These are phyloP conservation scores for Struthidea cinerea DNA, from an alignment of 2,113 vertebrate species.

Conservation along the genomic window DNA sequence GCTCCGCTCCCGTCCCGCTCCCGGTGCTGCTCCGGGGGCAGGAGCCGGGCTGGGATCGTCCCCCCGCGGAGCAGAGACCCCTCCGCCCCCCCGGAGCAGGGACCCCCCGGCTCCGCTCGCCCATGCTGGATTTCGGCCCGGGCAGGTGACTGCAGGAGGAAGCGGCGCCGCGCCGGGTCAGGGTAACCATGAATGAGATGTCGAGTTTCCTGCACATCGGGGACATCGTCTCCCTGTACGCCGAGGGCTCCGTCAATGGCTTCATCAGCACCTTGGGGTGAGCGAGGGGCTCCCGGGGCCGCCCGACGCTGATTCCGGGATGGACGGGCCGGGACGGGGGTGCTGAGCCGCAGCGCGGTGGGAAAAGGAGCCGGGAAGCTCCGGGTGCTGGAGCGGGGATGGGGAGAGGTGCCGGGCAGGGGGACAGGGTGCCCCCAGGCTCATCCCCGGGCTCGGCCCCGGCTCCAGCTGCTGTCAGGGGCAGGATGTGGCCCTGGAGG, in stretches of 20 bases:
- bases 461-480: not conserved
- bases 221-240: constrained; percentile 96
- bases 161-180: not conserved
- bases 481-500: not conserved
- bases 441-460: not conserved
- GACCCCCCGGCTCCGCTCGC: not conserved
- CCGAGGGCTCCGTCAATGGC: constrained; percentile 94
- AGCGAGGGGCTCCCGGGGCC: not conserved
- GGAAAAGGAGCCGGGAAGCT: not conserved
- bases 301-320: fast-evolving
- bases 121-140: constrained; percentile 20
- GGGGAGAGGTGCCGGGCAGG: not conserved
- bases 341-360: not conserved
- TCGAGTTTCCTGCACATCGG: constrained; percentile 97
- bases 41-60: not conserved
- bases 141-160: not conserved
- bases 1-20: not conserved
- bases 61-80: not conserved
- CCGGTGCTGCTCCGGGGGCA: not conserved
- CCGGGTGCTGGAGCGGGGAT: not conserved
- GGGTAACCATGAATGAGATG: constrained; percentile 86
- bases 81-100: not conserved
- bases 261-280: constrained; percentile 98
- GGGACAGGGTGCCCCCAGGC: not conserved
- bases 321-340: not conserved